Evolutionary conservation across 2,888 invertebrate species (phyloP).

Genomic region (Eupeodes luniger): DNA sequence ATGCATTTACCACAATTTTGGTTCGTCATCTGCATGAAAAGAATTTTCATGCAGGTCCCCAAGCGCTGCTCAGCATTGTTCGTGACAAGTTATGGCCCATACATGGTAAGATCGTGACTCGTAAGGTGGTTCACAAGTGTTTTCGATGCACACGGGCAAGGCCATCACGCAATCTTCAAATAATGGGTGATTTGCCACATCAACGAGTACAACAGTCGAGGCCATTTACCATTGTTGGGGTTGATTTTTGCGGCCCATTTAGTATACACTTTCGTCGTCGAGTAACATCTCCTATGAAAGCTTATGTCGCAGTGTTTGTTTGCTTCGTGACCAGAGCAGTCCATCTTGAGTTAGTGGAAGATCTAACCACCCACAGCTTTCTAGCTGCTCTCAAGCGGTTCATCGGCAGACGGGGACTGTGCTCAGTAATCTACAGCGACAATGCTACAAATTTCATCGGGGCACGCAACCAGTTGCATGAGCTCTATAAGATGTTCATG

Average conservation of each 20-base stretch:
- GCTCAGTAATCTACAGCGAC: slow-evolving; percentile 58
- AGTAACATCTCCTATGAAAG: slow-evolving; percentile 34
- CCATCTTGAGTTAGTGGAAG: slow-evolving; percentile 56
- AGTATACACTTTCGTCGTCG: slow-evolving; percentile 45
- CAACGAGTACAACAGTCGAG: slow-evolving; percentile 45
- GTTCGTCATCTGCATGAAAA: background rate
- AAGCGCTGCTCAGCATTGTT: background rate
- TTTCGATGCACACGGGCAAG: slow-evolving; percentile 32
- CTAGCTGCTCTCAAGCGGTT: slow-evolving; percentile 52
- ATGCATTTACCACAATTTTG: background rate
- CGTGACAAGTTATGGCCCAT: background rate
- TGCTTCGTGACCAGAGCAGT: slow-evolving; percentile 62
- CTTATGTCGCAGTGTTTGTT: slow-evolving; percentile 56
- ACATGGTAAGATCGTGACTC: slow-evolving; percentile 26
- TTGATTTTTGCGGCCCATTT: slow-evolving; percentile 60
- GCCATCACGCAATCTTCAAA: slow-evolving; percentile 35
- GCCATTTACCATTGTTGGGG: slow-evolving; percentile 53
- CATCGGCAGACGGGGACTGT: slow-evolving; percentile 56
- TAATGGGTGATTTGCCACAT: slow-evolving; percentile 58
- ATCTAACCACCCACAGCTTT: slow-evolving; percentile 48
- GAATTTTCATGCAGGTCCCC: background rate
- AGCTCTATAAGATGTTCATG: slow-evolving; percentile 42
- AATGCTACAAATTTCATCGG: slow-evolving; percentile 64
- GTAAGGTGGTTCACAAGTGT: slow-evolving; percentile 23
- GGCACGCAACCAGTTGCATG: slow-evolving; percentile 53